These are phyloP conservation scores for Metaphire vulgaris DNA, from an alignment of 1,140 invertebrate genomes.

Conservation along the genomic window DNA sequence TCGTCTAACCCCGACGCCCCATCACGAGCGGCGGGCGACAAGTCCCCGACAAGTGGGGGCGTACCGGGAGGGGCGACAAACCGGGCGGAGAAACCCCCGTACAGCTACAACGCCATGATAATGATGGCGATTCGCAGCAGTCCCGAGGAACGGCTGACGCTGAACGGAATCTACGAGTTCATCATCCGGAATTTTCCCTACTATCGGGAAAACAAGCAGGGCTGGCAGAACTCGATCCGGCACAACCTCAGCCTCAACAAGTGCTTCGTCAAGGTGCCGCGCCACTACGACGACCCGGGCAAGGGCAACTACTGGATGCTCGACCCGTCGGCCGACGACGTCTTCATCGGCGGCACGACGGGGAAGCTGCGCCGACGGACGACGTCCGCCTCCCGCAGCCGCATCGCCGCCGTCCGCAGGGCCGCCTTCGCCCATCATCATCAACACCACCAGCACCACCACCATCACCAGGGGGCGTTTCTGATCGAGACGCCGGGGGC, in stretches of 20 bases:
- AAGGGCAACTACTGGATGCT: slow-evolving; percentile 78
- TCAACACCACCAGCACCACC: slow-evolving; percentile 18
- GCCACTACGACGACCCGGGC: slow-evolving; percentile 87
- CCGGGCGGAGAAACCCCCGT: slow-evolving; percentile 75
- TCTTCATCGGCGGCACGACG: slow-evolving; percentile 93
- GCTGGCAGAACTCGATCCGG: slow-evolving; percentile 97
- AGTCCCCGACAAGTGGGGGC: no score
- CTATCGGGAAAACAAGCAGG: slow-evolving; percentile 94
- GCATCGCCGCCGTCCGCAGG: slow-evolving; percentile 23
- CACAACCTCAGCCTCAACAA: slow-evolving; percentile 96
- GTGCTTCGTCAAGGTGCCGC: slow-evolving; percentile 92
- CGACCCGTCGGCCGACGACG: slow-evolving; percentile 75
- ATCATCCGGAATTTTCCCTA: slow-evolving; percentile 98
- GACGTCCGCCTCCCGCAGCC: slow-evolving; percentile 17
- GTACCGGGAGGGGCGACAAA: background rate
- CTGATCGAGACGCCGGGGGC: background rate
- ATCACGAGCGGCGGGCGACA: no score
- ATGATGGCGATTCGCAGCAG: slow-evolving; percentile 98
- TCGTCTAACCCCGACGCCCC: no score
- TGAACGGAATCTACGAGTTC: slow-evolving; percentile 99
- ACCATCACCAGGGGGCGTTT: slow-evolving; percentile 1
- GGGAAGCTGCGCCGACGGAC: slow-evolving; percentile 61
- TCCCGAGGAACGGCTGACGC: slow-evolving; percentile 83
- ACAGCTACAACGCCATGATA: slow-evolving; percentile 96
- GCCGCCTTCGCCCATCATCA: slow-evolving; percentile 4